Base-by-base conservation (phyloP, 2,888 invertebrate species). In the Agriotes lineatus region DNA sequence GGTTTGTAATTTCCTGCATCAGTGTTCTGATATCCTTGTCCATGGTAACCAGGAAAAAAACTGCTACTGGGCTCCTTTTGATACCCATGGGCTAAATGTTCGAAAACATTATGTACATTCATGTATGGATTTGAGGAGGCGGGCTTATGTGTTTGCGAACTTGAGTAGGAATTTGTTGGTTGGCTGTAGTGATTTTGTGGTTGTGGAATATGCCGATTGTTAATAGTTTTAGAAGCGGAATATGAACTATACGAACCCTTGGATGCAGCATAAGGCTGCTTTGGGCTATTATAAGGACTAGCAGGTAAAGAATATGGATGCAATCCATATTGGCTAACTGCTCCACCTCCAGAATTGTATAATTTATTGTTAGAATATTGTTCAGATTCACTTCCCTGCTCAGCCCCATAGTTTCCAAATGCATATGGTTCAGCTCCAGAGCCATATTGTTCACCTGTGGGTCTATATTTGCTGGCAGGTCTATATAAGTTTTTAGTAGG, bases 21-120 rank as follows among this genome's bases (percentile, higher is more conserved):
- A 62, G 16, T 12, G n/a, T 19, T 33, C 33, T 12, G 6, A 30
- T 61, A 39, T 35, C 16, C 37, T 25, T 52, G 52, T 45, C 18
- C 19, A 2, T 44, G 18, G 16, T 48, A n/a, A 30, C 14, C 19
- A 1, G 35, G 65, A 65, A 65, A 67, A 70, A 66, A 52, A 25
- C 54, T 44, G 6, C 52, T 12, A 25, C 25, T 18, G n/a, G 60
- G 35, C 12, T 33, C 52, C 2, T 39, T 9, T 16, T 50, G 14
- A 9, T 52, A 52, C 16, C 18, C 25, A 20, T 61, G 25, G 0
- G 61, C 50, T 4, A 50, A 20, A 18, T 59, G 30, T 59, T 59
- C 59, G 16, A 59, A 59, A 14, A 45, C 12, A 12, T 16, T 30
- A 20, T 59, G 45, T 0, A 59, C 59, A 19, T 59, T 45, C 6